Percentiles rank a stretch among this genome's conserved stretches.
These are phyloP conservation scores for Oncorhynchus mykiss DNA, from an alignment of 2,113 vertebrate genomes.

Conservation along the genomic window DNA sequence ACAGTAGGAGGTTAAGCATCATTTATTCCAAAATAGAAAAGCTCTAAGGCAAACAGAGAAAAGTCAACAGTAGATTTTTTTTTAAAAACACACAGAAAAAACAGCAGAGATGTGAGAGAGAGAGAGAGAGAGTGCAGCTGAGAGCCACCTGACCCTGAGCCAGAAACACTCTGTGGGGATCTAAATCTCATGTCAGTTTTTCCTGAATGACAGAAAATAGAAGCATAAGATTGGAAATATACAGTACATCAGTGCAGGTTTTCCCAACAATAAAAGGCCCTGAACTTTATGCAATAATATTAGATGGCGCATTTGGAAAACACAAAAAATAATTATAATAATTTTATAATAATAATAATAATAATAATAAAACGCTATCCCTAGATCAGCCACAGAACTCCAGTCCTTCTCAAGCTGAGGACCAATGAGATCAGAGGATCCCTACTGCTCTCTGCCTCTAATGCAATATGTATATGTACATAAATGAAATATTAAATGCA, in stretches of 20 bases:
- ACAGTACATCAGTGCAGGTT: conserved; percentile 30
- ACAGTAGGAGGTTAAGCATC: conserved; percentile 58
- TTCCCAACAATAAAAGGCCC: neutral
- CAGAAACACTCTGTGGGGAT: neutral
- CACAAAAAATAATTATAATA: no score
- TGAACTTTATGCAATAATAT: conserved; percentile 14
- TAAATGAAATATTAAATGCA: conserved; percentile 16
- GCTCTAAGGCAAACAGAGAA: conserved; percentile 67
- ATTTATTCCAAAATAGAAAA: conserved; percentile 79
- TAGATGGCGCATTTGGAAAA: conserved; percentile 4
- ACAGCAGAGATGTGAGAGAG: conserved; percentile 37
- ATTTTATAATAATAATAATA: no score
- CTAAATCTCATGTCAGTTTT: neutral
- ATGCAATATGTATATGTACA: no score
- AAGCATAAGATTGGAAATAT: no score
- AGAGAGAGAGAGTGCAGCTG: conserved; percentile 9
- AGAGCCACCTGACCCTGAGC: neutral
- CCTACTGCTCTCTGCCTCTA: neutral
- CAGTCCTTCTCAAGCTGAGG: neutral
- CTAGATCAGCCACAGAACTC: conserved; percentile 5
- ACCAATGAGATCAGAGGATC: neutral
- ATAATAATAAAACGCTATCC: neutral
- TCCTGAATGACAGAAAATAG: no score
- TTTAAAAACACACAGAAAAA: conserved; percentile 11
- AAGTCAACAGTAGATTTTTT: conserved; percentile 45